Evolutionary conservation across 1,140 invertebrate genomes (phyloP).

Genomic region (Diplogasteroides magnus): DNA sequence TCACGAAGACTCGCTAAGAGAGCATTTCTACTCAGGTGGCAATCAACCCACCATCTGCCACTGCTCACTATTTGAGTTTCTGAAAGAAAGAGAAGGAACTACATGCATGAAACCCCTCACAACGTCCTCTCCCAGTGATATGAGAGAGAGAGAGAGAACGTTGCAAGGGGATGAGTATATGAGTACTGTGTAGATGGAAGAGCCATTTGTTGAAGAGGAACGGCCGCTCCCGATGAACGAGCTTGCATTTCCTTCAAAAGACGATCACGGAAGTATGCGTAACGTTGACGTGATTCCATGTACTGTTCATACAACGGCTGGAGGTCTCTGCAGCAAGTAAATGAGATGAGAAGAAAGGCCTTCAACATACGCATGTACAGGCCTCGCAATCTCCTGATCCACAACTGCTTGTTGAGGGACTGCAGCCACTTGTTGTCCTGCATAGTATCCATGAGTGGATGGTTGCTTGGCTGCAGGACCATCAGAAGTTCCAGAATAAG

Average conservation of each 20-base stretch:
- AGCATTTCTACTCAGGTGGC: too few species aligned
- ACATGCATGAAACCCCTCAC: too few species aligned
- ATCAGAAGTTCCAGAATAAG: not conserved
- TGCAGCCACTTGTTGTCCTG: not conserved
- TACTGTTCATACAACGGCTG: not conserved
- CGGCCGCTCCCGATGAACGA: not conserved
- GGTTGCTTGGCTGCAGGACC: not conserved
- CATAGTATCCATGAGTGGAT: not conserved
- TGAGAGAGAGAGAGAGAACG: too few species aligned
- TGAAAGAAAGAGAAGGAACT: too few species aligned
- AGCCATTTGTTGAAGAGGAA: too few species aligned
- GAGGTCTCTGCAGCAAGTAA: not conserved
- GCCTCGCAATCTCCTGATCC: not conserved
- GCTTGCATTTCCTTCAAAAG: not conserved
- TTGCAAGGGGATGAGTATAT: too few species aligned
- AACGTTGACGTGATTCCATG: not conserved
- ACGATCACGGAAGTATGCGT: not conserved
- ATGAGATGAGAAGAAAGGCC: too few species aligned
- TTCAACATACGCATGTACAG: not conserved
- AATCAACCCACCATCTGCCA: too few species aligned
- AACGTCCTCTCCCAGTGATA: too few species aligned
- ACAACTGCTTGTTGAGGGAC: not conserved
- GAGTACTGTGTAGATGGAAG: too few species aligned
- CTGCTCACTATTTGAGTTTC: too few species aligned
- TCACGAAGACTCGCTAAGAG: too few species aligned